Conservation (phyloP, 2,797 vertebrate genomes). For the Pangasius mekongensis region DNA sequence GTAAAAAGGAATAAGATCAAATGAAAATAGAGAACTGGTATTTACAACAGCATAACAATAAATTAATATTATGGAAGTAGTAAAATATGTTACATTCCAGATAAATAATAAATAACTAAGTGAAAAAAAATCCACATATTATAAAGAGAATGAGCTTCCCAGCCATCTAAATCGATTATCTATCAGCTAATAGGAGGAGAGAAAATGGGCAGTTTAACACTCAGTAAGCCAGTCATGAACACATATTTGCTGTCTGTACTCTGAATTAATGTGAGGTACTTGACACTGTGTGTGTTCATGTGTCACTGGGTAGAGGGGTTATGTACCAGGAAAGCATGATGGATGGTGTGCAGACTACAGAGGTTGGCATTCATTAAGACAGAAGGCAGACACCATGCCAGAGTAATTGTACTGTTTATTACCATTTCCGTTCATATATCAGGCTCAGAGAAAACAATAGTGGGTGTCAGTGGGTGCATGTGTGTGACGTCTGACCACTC, state of each 20-base stretch:
- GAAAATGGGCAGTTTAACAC: slow-evolving; percentile 27
- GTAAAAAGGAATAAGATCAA: slow-evolving; percentile 49
- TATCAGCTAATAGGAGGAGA: slow-evolving; percentile 57
- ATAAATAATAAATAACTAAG: not conserved
- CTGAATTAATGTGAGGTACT: slow-evolving; percentile 55
- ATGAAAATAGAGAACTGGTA: slow-evolving; percentile 59
- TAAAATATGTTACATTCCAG: slow-evolving; percentile 14
- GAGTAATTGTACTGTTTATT: slow-evolving; percentile 68
- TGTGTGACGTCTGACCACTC: slow-evolving; percentile 43
- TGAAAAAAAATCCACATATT: slow-evolving; percentile 1
- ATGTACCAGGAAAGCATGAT: slow-evolving; percentile 63
- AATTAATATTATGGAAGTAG: slow-evolving; percentile 65
- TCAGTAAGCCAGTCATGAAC: slow-evolving; percentile 47
- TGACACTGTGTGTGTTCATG: slow-evolving; percentile 55
- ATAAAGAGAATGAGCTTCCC: slow-evolving; percentile 42
- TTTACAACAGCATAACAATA: slow-evolving; percentile 65
- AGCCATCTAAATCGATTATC: slow-evolving; percentile 55
- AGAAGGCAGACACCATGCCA: slow-evolving; percentile 68
- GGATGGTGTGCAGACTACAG: slow-evolving; percentile 65
- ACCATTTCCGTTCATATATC: slow-evolving; percentile 57
- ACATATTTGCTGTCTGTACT: slow-evolving; percentile 57
- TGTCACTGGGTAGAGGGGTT: slow-evolving; percentile 29
- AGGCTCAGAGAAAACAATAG: slow-evolving; percentile 65
- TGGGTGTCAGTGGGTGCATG: slow-evolving; percentile 53
- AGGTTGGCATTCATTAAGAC: slow-evolving; percentile 71